Base-by-base conservation (phyloP, 1,140 invertebrate species). In the Armadillidium nasatum region DNA sequence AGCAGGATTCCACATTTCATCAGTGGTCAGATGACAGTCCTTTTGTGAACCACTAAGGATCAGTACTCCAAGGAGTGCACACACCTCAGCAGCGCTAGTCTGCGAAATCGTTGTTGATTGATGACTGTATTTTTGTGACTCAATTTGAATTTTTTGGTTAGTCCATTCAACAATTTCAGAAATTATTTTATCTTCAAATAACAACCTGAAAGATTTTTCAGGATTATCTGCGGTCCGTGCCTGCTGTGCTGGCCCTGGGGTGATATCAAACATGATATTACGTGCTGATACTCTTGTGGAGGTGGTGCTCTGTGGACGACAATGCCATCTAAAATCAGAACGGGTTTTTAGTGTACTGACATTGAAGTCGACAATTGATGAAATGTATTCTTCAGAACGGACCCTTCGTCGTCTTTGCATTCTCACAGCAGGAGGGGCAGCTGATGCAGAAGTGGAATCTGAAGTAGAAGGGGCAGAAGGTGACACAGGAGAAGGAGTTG, bases 11-110 rank as follows among this genome's bases (percentile, higher is more conserved):
- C 76, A 77, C 11, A 71, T 23, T 23, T 76, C 75, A 15, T 66
- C 66, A 45, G 75, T 76, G 44, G 70, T 3, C n/a, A 76, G 75
- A 69, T 76, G 75, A 43, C 60, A 66, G 43, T 76, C 70, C 60
- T 43, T 72, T 22, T 19, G 46, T 68, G 71, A 76, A 7, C 75
- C 75, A 72, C 75, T 76, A 76, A 76, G 71, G 13, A 76, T 66
- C 10, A 76, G 70, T 43, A 72, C 19, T 21, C 70, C 75, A 44
- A 76, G 70, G 7, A 76, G 21, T 68, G 75, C 70, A 50, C 70
- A 13, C 66, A 76, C 71, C 75, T 76, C 75, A 60, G 19, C 75
- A 60, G 70, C 11, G 71, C 70, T 77, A 72, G 71, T 77, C 15
- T 21, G 33, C 44, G 66, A 71, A 10, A 77, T 44, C n/a, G 66